phyloP scores from a whole-genome alignment of 2,113 vertebrate species.

The Amblyornis subalaris region DNA sequence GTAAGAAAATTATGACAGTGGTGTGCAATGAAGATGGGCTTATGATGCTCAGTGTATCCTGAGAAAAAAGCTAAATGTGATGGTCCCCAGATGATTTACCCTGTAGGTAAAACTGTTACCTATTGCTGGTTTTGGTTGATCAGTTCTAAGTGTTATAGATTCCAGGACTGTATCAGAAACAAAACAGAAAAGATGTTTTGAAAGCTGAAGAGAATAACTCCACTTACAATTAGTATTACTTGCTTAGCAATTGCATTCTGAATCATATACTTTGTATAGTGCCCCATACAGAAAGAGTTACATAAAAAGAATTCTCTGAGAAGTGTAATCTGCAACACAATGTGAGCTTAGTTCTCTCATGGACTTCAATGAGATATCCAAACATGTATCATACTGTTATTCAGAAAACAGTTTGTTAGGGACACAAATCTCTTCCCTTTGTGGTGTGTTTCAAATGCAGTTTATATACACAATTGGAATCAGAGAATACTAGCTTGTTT shows the following conservation, averaged over 20 bases:
- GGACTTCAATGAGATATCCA: not conserved
- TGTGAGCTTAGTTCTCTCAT: not conserved
- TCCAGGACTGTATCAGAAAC: constrained; percentile 11
- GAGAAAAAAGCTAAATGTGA: not conserved
- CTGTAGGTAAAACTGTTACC: not conserved
- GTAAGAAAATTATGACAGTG: not conserved
- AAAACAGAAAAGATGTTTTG: not conserved
- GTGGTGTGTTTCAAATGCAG: not conserved
- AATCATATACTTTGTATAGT: not conserved
- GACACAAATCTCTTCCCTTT: not conserved
- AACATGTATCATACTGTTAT: not conserved
- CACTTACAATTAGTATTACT: not conserved
- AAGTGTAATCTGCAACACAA: not conserved
- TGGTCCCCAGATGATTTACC: not conserved
- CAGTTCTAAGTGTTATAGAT: constrained; percentile 11
- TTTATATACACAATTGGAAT: not conserved
- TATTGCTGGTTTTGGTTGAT: constrained; percentile 4
- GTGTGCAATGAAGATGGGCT: not conserved
- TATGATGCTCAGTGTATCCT: not conserved
- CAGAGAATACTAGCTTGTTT: not conserved
- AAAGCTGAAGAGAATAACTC: not conserved
- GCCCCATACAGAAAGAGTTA: not conserved
- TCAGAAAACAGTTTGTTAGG: not conserved
- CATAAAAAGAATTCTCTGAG: not conserved
- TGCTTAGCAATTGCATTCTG: not conserved